phyloP scores from a whole-genome alignment of 2,797 vertebrate species.

The Tokudaia tokunoshimensis region DNA sequence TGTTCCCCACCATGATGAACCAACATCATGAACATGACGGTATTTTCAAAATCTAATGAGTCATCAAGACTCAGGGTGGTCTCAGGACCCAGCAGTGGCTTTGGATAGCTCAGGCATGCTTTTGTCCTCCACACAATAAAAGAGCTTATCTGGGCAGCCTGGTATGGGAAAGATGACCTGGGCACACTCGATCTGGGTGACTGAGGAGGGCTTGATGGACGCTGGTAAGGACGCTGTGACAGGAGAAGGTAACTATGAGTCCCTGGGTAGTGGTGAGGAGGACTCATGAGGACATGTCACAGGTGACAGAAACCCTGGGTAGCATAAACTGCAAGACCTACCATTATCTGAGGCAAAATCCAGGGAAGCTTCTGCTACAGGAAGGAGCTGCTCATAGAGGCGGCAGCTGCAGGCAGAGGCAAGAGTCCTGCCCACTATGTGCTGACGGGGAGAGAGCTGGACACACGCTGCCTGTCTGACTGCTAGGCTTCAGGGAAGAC shows the following conservation, averaged over 20 bases:
- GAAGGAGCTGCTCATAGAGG: background rate
- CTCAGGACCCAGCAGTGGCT: background rate
- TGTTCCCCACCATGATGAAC: background rate
- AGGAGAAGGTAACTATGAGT: background rate
- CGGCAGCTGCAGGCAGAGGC: background rate
- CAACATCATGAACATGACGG: background rate
- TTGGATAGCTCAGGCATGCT: background rate
- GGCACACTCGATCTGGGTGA: background rate
- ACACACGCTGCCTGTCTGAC: background rate
- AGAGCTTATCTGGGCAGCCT: background rate
- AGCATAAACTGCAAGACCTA: no score
- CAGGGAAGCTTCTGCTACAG: background rate
- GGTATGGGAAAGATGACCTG: background rate
- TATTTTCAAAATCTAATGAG: background rate
- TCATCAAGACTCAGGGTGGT: background rate
- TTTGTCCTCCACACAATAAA: background rate
- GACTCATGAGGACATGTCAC: background rate
- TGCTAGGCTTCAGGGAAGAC: background rate
- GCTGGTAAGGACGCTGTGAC: background rate
- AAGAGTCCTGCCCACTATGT: no score
- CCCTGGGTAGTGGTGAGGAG: background rate
- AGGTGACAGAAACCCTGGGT: background rate
- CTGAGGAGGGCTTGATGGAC: no score
- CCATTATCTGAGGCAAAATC: background rate
- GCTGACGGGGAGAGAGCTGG: background rate